phyloP scores from a whole-genome alignment of 1,140 invertebrate genomes.

The Sipha flava region DNA sequence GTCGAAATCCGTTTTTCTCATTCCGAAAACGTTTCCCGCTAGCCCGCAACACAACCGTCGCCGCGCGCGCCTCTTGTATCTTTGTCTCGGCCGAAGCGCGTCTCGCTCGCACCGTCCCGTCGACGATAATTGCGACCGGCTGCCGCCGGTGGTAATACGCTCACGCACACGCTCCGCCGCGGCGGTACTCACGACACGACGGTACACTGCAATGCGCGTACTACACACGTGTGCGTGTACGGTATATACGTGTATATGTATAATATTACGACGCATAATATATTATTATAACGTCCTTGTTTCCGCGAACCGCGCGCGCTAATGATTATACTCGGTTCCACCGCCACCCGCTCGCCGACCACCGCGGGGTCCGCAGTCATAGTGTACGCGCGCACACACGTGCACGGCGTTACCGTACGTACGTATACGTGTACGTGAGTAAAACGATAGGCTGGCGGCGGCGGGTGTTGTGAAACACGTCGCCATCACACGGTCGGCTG shows the following conservation, averaged over 20 bases:
- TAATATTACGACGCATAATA: neutral
- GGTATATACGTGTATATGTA: neutral
- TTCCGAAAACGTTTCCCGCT: too few species aligned
- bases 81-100: too few species aligned
- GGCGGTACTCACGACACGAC: neutral
- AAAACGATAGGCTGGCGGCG: conserved; percentile 6
- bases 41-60: too few species aligned
- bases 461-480: conserved; percentile 12
- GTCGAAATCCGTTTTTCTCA: too few species aligned
- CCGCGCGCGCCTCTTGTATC: too few species aligned
- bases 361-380: neutral
- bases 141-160: too few species aligned
- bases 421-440: neutral
- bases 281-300: conserved; percentile 18
- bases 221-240: neutral
- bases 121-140: too few species aligned
- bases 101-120: too few species aligned
- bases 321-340: neutral
- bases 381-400: neutral
- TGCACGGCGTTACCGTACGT: neutral
- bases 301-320: conserved; percentile 11
- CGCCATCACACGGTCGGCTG: conserved; percentile 30
- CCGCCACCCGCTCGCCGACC: neutral
- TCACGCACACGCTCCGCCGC: too few species aligned
- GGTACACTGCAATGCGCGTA: too few species aligned